phyloP scores from a whole-genome alignment of 2,888 invertebrate genomes.

The Andrena fulva region DNA sequence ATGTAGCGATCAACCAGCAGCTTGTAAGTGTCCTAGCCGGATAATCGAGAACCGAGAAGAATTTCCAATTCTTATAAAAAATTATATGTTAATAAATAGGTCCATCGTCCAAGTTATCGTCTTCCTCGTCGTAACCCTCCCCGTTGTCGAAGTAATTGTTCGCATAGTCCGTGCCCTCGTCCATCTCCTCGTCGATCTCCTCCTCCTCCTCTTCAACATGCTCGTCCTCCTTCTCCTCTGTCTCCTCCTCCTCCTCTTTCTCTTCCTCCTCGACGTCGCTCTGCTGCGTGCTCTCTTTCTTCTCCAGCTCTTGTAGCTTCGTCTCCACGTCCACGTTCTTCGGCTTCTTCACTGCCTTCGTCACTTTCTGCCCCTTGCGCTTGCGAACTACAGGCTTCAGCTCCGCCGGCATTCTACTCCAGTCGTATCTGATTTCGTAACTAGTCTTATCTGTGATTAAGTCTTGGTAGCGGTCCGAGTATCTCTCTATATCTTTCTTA shows the following conservation, averaged over 20 bases:
- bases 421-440: constrained; percentile 78
- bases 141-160: constrained; percentile 96
- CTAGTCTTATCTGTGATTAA: constrained; percentile 69
- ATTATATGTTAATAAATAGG: constrained; percentile 88
- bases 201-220: constrained; percentile 87
- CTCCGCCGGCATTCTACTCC: constrained; percentile 79
- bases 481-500: constrained; percentile 82
- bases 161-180: constrained; percentile 95
- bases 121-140: constrained; percentile 94
- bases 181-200: constrained; percentile 93
- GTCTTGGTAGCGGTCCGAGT: constrained; percentile 80
- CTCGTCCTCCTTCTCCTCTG: constrained; percentile 86
- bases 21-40: constrained; percentile 38
- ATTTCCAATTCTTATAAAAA: constrained; percentile 39
- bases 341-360: constrained; percentile 60
- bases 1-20: constrained; percentile 31
- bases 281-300: constrained; percentile 86
- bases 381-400: constrained; percentile 73
- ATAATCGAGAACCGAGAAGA: constrained; percentile 16
- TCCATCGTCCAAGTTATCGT: constrained; percentile 94
- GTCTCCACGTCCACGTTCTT: constrained; percentile 78
- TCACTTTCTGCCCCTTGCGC: constrained; percentile 58
- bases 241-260: constrained; percentile 85
- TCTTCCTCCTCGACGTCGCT: constrained; percentile 85
- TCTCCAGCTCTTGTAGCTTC: constrained; percentile 89